Evolutionary conservation across 2,797 vertebrate genomes (phyloP).

Genomic region (Monodelphis domestica): DNA sequence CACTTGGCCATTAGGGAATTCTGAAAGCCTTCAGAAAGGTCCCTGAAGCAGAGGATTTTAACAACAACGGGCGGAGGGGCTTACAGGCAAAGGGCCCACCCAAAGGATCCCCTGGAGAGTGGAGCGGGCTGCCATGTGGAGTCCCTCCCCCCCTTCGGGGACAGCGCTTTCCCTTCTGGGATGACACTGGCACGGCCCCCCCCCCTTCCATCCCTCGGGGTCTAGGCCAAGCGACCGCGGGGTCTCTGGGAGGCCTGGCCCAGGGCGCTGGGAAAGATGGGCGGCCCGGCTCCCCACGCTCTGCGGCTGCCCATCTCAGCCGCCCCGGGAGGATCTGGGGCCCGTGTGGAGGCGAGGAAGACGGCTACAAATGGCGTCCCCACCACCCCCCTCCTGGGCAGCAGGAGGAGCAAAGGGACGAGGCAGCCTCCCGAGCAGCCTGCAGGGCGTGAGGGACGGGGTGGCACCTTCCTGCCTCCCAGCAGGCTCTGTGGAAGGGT

Average conservation of each 20-base stretch:
- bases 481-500: neutral
- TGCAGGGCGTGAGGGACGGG: no score
- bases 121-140: rapidly evolving
- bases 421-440: rapidly evolving
- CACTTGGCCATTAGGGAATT: conserved; percentile 3
- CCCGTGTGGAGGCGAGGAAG: neutral
- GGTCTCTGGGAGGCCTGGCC: no score
- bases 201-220: no score
- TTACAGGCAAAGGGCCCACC: neutral
- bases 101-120: neutral
- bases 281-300: no score
- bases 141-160: neutral
- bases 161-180: neutral
- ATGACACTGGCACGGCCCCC: neutral
- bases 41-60: neutral
- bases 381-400: rapidly evolving
- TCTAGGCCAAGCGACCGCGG: no score
- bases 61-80: no score
- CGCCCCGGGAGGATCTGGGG: no score
- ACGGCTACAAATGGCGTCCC: no score
- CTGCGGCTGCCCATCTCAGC: no score
- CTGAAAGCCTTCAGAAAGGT: conserved; percentile 31
- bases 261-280: no score
- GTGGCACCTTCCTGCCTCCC: no score
- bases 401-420: neutral